Evolutionary conservation across 2,113 vertebrate species (phyloP), one percentile per base, ranked within the genome.

Genomic region (Trichomycterus rosablanca): DNA sequence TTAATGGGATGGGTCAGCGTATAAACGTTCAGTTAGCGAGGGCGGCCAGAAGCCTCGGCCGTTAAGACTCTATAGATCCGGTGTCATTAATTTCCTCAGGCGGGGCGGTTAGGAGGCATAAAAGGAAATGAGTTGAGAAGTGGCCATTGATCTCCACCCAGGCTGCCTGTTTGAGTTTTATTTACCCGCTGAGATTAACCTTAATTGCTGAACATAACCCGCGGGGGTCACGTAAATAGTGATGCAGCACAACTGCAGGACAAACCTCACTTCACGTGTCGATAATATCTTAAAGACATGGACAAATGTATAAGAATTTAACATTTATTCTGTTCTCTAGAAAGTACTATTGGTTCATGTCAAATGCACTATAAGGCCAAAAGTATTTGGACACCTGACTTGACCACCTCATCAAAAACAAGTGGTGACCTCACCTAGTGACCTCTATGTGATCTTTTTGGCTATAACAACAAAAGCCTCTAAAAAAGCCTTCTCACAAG

Each of bases 41-140:
- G 62, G 62, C 49, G 26, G 34, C 46, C 23, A 46, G 64, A 40
- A 24, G 48, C 45, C 60, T 48, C 32, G 24, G 64, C 48, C 74
- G 76, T 68, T 46, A 66, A 39, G 71, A 75, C 72, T 77, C 73
- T 85, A 84, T 85, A 76, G 83, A 86, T 86, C 82, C 80, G 76
- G 73, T 72, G 71, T 71, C 75, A 76, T 84, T 86, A 83, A 86
- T 83, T 85, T 86, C 71, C 76, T 72, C 59, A 77, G 78, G 78
- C 71, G 28, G 78, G 73, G 78, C 80, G 76, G 81, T 84, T 86
- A 83, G 78, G 79, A 86, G 82, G 79, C 81, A 80, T 84, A 78
- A 86, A 86, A 88, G 84, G 81, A 87, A 85, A 87, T 83, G 84
- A 85, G 80, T 83, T 84, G 81, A 86, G 86, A 85, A 87, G 84